Conservation (phyloP, 2,113 vertebrate genomes). For the Chelonoidis abingdonii region DNA sequence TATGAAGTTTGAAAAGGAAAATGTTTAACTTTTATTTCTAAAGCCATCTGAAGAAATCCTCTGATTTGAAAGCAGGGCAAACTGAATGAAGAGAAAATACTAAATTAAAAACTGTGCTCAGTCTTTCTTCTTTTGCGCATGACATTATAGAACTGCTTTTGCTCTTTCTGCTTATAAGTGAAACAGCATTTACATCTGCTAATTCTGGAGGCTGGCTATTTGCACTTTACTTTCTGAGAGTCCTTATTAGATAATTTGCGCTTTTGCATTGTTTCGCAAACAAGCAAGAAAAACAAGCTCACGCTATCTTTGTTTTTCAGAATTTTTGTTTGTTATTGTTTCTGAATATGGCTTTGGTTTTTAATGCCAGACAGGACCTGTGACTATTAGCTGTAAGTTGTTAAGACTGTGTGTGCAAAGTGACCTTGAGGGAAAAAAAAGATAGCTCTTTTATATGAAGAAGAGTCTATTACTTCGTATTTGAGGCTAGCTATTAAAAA, state of each 20-base stretch:
- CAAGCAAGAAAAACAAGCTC: slow-evolving; percentile 79
- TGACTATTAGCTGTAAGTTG: slow-evolving; percentile 66
- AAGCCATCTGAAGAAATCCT: slow-evolving; percentile 30
- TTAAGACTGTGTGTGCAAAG: slow-evolving; percentile 61
- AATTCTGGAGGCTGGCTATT: slow-evolving; percentile 36
- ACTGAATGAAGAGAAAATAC: slow-evolving; percentile 54
- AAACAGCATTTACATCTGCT: slow-evolving; percentile 39
- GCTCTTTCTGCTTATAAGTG: slow-evolving; percentile 33
- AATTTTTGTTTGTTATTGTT: slow-evolving; percentile 82
- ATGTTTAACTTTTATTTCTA: slow-evolving; percentile 51
- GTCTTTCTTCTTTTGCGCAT: slow-evolving; percentile 31
- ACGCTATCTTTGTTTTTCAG: slow-evolving; percentile 72
- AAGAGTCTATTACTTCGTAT: slow-evolving; percentile 18
- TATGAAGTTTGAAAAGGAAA: slow-evolving; percentile 44
- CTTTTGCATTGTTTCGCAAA: slow-evolving; percentile 78
- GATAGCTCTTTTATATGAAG: slow-evolving; percentile 47
- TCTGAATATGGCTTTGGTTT: slow-evolving; percentile 82
- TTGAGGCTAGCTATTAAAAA: background rate
- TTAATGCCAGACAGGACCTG: slow-evolving; percentile 72
- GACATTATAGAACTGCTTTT: slow-evolving; percentile 49
- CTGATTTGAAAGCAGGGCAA: background rate
- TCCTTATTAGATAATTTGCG: slow-evolving; percentile 71
- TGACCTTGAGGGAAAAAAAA: slow-evolving; percentile 68
- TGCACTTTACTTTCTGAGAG: slow-evolving; percentile 55
- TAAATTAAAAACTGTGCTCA: background rate